Percentiles rank a stretch among this genome's conserved stretches.
Evolutionary conservation across 1,140 invertebrate genomes (phyloP).

Genomic region (Pseudomyrmex dendroicus): DNA sequence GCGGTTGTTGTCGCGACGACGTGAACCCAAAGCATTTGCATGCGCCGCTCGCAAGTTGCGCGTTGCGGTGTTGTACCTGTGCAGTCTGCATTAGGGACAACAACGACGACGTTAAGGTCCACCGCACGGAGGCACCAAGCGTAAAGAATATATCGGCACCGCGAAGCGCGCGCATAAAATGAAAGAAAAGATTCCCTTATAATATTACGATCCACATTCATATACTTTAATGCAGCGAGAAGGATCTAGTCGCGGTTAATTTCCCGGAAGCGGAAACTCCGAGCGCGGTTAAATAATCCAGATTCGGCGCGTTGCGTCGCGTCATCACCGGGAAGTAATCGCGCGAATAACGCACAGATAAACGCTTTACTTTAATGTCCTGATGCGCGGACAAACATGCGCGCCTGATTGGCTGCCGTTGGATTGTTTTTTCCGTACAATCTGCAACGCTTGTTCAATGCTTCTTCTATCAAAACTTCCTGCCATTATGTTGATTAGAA

Average conservation of each 20-base stretch:
- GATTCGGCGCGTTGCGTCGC: conserved; percentile 37
- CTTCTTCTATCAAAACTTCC: not conserved
- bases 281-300: conserved; percentile 41
- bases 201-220: conserved; percentile 22
- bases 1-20: conserved; percentile 44
- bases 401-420: not conserved
- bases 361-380: conserved; percentile 34
- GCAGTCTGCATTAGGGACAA: conserved; percentile 27
- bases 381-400: not conserved
- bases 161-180: conserved; percentile 14
- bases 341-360: conserved; percentile 30
- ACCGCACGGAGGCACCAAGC: conserved; percentile 36
- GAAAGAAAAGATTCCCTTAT: conserved; percentile 37
- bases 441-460: not conserved
- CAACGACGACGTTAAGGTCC: conserved; percentile 38
- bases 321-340: conserved; percentile 14
- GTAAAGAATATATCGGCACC: conserved; percentile 45
- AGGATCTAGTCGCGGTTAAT: conserved; percentile 55
- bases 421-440: conserved; percentile 10
- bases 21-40: conserved; percentile 52
- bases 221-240: conserved; percentile 52
- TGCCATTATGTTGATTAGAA: not conserved
- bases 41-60: conserved; percentile 30
- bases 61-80: conserved; percentile 46
- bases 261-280: conserved; percentile 52